phyloP scores from a whole-genome alignment of 2,797 vertebrate species.

The Hirundo rustica region DNA sequence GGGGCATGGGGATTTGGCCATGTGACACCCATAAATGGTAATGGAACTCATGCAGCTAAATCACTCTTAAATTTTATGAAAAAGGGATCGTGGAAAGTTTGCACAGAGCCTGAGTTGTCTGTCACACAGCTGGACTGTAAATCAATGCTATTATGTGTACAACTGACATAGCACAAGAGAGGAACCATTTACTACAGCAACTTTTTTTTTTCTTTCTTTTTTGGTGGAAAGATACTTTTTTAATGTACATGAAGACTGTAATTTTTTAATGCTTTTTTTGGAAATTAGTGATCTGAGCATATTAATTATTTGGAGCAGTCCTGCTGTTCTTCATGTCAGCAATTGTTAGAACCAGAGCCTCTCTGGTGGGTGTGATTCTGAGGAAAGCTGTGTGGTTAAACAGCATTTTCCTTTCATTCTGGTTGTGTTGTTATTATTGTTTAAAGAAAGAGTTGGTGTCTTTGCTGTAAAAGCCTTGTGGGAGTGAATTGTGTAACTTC shows the following conservation, averaged over 20 bases:
- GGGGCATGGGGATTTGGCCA: neutral
- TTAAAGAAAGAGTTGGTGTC: neutral
- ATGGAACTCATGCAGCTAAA: conserved; percentile 33
- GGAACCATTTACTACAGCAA: neutral
- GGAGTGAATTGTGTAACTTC: neutral
- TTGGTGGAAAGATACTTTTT: neutral
- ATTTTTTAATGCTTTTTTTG: neutral
- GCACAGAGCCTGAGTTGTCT: neutral
- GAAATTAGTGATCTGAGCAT: neutral
- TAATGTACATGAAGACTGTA: neutral
- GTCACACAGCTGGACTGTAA: conserved; percentile 28
- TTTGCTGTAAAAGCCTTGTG: neutral
- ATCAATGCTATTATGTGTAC: neutral
- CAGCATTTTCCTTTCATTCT: neutral
- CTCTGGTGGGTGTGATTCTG: neutral
- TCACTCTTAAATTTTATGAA: neutral
- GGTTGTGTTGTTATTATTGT: no score
- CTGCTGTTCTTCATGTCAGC: neutral
- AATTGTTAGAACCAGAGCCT: neutral
- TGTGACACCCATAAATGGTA: conserved; percentile 55
- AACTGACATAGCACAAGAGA: neutral
- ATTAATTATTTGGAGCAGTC: neutral
- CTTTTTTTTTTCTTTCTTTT: no score
- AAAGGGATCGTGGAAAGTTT: conserved; percentile 24
- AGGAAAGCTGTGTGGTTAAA: neutral